Evolutionary conservation across 2,888 invertebrate genomes (phyloP).

Genomic region (Zeuzera pyrina): DNA sequence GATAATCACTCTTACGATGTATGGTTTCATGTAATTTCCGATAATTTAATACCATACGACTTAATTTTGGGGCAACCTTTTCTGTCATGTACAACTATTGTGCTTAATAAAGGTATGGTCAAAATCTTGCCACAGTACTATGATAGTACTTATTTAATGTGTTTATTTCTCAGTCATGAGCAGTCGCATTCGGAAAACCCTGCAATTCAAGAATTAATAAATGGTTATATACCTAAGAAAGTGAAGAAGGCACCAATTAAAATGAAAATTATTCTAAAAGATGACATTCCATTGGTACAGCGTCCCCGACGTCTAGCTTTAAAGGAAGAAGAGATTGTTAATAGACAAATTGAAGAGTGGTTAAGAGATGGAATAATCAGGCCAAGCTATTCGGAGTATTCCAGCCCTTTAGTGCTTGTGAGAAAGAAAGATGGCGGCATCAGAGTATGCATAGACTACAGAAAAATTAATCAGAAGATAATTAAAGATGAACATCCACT

Average conservation of each 20-base stretch:
- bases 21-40: constrained; percentile 1
- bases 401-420: constrained; percentile 15
- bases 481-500: constrained; percentile 31
- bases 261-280: constrained; percentile 16
- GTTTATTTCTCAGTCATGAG: no score
- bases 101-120: constrained; percentile 1
- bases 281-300: constrained; percentile 17
- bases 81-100: not conserved
- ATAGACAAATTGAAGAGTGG: constrained; percentile 14
- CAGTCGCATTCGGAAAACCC: no score
- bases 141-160: no score
- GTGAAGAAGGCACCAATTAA: constrained; percentile 15
- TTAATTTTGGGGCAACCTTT: constrained; percentile 7
- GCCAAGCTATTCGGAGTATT: constrained; percentile 15
- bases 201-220: no score
- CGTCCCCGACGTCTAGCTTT: constrained; percentile 16
- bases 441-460: constrained; percentile 34
- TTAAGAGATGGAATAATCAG: constrained; percentile 9
- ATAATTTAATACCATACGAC: constrained; percentile 3
- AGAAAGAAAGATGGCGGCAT: constrained; percentile 14
- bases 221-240: constrained; percentile 10
- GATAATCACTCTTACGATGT: constrained; percentile 2
- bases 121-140: not conserved
- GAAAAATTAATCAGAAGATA: constrained; percentile 31
- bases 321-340: constrained; percentile 10